Percentiles rank a stretch among this genome's conserved stretches.
Evolutionary conservation across 1,140 invertebrate genomes (phyloP).

Genomic region (Pentalonia nigronervosa): DNA sequence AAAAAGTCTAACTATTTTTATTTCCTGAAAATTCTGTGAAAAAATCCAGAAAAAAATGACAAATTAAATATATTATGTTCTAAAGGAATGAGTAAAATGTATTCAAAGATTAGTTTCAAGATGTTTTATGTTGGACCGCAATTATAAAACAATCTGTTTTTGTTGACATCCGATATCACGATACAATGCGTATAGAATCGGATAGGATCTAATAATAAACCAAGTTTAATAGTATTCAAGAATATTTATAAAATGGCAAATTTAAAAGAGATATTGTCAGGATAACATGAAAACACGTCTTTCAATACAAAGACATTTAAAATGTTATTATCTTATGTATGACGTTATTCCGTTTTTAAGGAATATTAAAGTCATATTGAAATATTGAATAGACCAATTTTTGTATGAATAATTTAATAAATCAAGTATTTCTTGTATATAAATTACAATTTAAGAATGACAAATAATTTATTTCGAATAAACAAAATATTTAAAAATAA

Average conservation of each 20-base stretch:
- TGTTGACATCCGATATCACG: not conserved
- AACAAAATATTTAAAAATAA: not conserved
- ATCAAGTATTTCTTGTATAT: not conserved
- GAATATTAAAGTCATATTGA: not conserved
- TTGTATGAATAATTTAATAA: not conserved
- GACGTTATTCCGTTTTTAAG: too few species aligned
- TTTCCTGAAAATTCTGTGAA: too few species aligned
- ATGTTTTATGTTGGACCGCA: too few species aligned
- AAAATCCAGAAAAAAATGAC: too few species aligned
- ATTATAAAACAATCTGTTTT: too few species aligned
- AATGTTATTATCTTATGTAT: not conserved
- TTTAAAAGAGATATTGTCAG: not conserved
- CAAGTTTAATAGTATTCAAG: not conserved
- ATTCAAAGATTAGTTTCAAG: too few species aligned
- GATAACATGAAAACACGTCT: not conserved
- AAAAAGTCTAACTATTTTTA: too few species aligned
- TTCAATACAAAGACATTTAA: not conserved
- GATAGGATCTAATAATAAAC: not conserved
- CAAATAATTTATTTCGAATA: not conserved
- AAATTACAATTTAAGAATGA: too few species aligned
- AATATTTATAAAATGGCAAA: not conserved
- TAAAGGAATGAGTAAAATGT: too few species aligned
- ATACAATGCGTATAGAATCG: not conserved
- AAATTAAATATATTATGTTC: too few species aligned
- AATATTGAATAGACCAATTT: not conserved